Conservation (phyloP, 1,140 invertebrate species). For the Heliothis subflexa region DNA sequence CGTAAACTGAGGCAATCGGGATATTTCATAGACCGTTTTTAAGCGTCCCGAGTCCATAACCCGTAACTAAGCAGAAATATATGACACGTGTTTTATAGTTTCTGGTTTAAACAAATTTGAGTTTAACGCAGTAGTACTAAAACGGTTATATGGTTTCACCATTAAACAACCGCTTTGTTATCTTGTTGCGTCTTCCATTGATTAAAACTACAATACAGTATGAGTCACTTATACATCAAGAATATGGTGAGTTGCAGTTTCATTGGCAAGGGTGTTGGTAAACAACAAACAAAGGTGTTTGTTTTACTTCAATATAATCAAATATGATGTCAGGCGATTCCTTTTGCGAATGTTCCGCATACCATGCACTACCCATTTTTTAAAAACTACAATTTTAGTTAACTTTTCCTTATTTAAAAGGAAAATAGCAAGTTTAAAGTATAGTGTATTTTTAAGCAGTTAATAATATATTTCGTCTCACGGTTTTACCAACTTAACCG, state of each 20-base stretch:
- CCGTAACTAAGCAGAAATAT: background rate
- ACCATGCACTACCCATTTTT: background rate
- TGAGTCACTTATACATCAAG: background rate
- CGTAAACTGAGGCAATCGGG: background rate
- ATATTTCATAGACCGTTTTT: background rate
- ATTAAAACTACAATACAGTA: background rate
- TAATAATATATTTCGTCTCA: too few species aligned
- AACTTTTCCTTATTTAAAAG: background rate
- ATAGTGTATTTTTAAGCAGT: too few species aligned
- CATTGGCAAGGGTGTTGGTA: background rate
- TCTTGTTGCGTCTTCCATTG: background rate
- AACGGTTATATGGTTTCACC: too few species aligned
- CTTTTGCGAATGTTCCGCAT: background rate
- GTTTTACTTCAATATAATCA: constrained; percentile 11
- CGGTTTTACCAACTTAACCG: too few species aligned
- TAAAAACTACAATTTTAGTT: background rate
- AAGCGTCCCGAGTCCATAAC: too few species aligned
- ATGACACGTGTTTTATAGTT: background rate
- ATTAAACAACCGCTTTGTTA: background rate
- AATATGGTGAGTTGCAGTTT: background rate
- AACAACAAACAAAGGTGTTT: constrained; percentile 1
- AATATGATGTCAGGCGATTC: background rate
- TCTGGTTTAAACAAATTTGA: background rate
- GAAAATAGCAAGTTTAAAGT: background rate
- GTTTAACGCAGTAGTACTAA: background rate